Evolutionary conservation across 2,888 invertebrate genomes (phyloP).

Genomic region (Drosophila anomelani): DNA sequence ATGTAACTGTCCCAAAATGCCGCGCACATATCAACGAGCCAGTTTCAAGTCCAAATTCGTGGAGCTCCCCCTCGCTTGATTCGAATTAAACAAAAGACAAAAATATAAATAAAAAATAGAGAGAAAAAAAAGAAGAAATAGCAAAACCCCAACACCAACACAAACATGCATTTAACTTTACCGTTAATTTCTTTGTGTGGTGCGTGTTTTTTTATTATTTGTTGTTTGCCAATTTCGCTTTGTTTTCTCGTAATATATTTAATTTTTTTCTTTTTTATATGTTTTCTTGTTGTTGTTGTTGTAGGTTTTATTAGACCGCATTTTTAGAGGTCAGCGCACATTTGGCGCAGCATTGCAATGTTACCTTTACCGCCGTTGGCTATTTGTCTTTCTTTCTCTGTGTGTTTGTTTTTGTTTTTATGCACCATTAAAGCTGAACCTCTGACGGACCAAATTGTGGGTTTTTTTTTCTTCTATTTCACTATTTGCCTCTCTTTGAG

Average conservation of each 20-base stretch:
- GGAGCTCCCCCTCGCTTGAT: constrained; percentile 55
- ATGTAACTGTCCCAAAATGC: constrained; percentile 80
- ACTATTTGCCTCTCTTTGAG: constrained; percentile 1
- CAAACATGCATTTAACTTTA: constrained; percentile 50
- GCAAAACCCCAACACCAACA: constrained; percentile 11
- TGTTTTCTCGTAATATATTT: constrained; percentile 71
- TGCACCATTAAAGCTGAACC: constrained; percentile 53
- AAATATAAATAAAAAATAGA: constrained; percentile 17
- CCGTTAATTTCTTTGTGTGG: constrained; percentile 68
- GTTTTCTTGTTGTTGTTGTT: constrained; percentile 25
- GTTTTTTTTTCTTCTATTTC: neutral
- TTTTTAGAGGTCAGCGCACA: constrained; percentile 79
- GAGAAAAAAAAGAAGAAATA: constrained; percentile 11
- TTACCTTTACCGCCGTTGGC: constrained; percentile 30
- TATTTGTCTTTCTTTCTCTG: constrained; percentile 46
- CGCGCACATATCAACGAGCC: constrained; percentile 79
- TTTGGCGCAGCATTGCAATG: constrained; percentile 75
- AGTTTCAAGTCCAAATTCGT: constrained; percentile 79
- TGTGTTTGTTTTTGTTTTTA: constrained; percentile 42
- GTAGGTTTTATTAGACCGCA: constrained; percentile 74
- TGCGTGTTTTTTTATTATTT: constrained; percentile 15
- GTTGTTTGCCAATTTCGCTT: constrained; percentile 68
- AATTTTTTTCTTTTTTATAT: constrained; percentile 53
- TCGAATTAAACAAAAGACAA: constrained; percentile 37
- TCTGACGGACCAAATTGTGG: constrained; percentile 28